Base-by-base conservation (phyloP, 2,888 invertebrate species). In the Eupithecia tripunctaria region DNA sequence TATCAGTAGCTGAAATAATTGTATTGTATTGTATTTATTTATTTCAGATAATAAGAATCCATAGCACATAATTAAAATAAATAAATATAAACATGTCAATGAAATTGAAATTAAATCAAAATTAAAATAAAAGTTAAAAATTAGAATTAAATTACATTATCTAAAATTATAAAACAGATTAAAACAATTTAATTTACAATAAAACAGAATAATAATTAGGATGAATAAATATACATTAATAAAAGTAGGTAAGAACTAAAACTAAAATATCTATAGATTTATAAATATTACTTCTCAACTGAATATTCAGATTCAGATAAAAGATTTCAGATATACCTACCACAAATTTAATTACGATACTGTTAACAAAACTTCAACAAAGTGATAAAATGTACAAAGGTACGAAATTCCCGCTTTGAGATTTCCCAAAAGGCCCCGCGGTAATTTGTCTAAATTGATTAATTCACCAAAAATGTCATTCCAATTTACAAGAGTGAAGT, bases 381-480 rank as follows among this genome's bases (percentile, higher is more conserved):
- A 63, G 60, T 63, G 62, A 65, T 36, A 51, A 56, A 60, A 38
- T 51, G 15, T 63, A 56, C 56, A 67, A 29, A 41, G 25, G 43
- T 59, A 36, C 41, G 41, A 67, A 32, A 56, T 63, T 56, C 29
- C 56, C 43, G 71, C 47, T 68, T 68, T 66, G 62, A 43, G 38
- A 71, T 74, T 74, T 74, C 74, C 74, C 74, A 43, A 38, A 43
- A 74, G 71, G 27, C 68, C 68, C 21, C 56, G 51, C 27, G 43
- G 38, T 67, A 67, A 71, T 72, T 74, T 67, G 71, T 72, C 69
- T 67, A 72, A 72, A 75, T 72, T 72, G 74, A 75, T 71, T 71
- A 68, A 66, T 71, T 66, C 60, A 68, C 68, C 68, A 71, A 74
- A 74, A 74, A 69, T 71, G 71, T 71, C 62, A 74, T 69, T 69